Base-by-base conservation (phyloP, 1,140 invertebrate genomes). In the Drosophila bocqueti region DNA sequence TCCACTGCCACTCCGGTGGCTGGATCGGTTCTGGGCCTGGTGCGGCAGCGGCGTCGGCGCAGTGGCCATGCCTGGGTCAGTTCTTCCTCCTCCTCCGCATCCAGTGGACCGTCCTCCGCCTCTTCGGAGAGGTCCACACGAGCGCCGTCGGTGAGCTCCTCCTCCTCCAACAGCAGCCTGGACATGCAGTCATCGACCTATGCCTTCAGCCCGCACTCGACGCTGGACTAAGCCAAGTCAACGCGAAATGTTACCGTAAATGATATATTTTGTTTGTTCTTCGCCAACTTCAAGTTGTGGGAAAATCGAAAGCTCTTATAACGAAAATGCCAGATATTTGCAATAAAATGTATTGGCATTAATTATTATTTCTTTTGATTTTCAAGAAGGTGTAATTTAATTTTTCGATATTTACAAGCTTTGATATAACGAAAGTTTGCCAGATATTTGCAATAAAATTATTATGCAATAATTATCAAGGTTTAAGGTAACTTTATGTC, bases 41-140 rank as follows among this genome's bases (percentile, higher is more conserved):
- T 89, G 9, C 86, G 91, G 9, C 91, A 86, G 13, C 78, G 77
- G 4, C 66, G 83, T 1, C 74, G 91, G 1, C 80, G 83, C 26
- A 87, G 78, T 61, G 82, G 82, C 11, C 83, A 83, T 24, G 91
- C 91, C 29, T 92, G 91, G 91, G 79, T 85, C 2, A 92, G 86
- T 38, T 81, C 83, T n/a, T 66, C 63, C 40, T 65, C 63, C 63
- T 61, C 59, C 3, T 84, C 63, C 9, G 45, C 59, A 3, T 84
- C 83, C 5, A 89, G 87, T 34, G 79, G 81, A 5, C 90, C 89
- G 2, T 89, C 91, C 0, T 59, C 36, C 29, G 79, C 68, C 65
- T 91, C 89, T 2, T 83, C 82, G 24, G 74, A 79, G 4, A 49
- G 43, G 15, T 91, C 91, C 2, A 82, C 85, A 0, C 72, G 79